phyloP scores from a whole-genome alignment of 2,113 vertebrate genomes.

The Pitta sordida region DNA sequence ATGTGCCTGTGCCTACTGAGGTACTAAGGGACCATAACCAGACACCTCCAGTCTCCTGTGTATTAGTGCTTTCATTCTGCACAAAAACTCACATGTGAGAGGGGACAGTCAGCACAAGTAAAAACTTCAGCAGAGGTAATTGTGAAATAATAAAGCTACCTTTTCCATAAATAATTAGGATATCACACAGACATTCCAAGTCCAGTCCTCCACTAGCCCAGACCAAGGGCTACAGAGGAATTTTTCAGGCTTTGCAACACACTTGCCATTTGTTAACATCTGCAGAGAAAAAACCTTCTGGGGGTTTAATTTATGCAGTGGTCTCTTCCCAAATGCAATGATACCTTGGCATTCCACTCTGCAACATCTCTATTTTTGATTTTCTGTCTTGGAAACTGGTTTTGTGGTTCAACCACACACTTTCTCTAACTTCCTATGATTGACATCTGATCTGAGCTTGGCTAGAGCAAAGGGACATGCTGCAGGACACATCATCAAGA shows the following conservation, averaged over 20 bases:
- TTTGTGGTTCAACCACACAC: constrained; percentile 62
- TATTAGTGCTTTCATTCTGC: neutral
- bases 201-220: neutral
- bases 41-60: neutral
- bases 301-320: constrained; percentile 24
- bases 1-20: neutral
- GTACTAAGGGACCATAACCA: neutral
- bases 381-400: constrained; percentile 65
- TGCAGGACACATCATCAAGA: constrained; percentile 54
- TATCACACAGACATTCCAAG: neutral
- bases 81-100: neutral
- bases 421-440: constrained; percentile 59
- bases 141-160: neutral
- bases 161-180: constrained; percentile 16
- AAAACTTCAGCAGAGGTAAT: neutral
- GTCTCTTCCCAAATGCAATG: constrained; percentile 60
- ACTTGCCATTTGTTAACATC: neutral
- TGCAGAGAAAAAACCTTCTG: constrained; percentile 20
- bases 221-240: neutral
- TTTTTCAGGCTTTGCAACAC: neutral
- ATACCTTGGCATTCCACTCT: constrained; percentile 52
- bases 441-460: constrained; percentile 47
- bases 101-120: neutral
- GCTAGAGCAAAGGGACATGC: constrained; percentile 9
- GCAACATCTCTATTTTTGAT: constrained; percentile 68